Conservation (phyloP, 2,797 vertebrate genomes). For the Jordanella pulchra region DNA sequence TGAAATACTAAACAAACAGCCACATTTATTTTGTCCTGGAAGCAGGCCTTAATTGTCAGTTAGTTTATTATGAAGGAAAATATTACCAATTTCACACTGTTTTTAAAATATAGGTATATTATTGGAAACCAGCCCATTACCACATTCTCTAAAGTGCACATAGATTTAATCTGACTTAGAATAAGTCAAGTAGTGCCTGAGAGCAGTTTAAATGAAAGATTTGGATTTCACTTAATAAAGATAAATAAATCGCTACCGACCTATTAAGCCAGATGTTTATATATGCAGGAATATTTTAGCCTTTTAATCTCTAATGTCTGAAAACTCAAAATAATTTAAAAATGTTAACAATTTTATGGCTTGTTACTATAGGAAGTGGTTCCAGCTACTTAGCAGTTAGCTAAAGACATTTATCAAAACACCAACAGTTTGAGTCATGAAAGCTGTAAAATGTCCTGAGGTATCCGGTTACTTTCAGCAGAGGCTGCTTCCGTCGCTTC, state of each 20-base stretch:
- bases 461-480: neutral
- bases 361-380: neutral
- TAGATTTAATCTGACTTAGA: too few relatives aligned
- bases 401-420: neutral
- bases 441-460: neutral
- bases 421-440: neutral
- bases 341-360: neutral
- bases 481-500: neutral
- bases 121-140: neutral
- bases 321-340: neutral
- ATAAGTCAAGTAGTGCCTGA: neutral
- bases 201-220: neutral
- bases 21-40: too few relatives aligned
- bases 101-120: neutral
- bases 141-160: too few relatives aligned
- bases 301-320: neutral
- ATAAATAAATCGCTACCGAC: neutral
- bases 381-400: neutral
- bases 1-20: too few relatives aligned
- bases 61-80: neutral
- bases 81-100: neutral
- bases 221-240: neutral
- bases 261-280: neutral
- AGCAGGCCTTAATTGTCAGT: too few relatives aligned
- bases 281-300: neutral